Evolutionary conservation across 1,140 invertebrate genomes (phyloP).

Genomic region (Drosophila nigromelanica): DNA sequence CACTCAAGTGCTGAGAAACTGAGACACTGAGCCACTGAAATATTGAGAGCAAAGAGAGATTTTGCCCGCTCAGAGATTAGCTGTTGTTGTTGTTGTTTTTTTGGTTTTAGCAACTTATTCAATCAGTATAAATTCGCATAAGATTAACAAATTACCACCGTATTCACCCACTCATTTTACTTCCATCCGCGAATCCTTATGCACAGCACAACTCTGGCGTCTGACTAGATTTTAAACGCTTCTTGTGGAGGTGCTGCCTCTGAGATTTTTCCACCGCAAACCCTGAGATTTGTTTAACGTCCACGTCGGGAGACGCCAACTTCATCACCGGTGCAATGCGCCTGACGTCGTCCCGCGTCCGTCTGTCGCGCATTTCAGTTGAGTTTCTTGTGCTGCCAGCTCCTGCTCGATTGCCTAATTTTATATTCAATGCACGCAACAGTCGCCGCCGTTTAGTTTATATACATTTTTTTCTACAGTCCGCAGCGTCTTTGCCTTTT

Average conservation of each 20-base stretch:
- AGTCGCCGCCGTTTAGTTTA: conserved; percentile 69
- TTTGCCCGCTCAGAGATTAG: too few species aligned
- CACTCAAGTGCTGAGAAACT: conserved; percentile 3
- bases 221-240: conserved; percentile 50
- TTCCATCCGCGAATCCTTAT: conserved; percentile 25
- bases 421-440: conserved; percentile 80
- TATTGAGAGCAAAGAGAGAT: neutral
- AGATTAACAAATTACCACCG: conserved; percentile 51
- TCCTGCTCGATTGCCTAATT: conserved; percentile 47
- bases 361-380: conserved; percentile 1
- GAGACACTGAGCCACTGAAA: neutral
- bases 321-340: too few species aligned
- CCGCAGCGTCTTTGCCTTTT: conserved; percentile 17
- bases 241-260: conserved; percentile 8
- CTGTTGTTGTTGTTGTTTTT: too few species aligned
- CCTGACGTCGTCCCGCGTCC: neutral
- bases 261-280: conserved; percentile 39
- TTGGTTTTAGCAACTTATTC: neutral
- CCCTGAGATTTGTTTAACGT: conserved; percentile 45
- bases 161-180: too few species aligned
- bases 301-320: conserved; percentile 25
- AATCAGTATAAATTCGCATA: conserved; percentile 50
- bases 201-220: conserved; percentile 43
- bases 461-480: conserved; percentile 27
- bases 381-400: neutral